Conservation (phyloP, 1,140 invertebrate species). For the Cherax quadricarinatus region DNA sequence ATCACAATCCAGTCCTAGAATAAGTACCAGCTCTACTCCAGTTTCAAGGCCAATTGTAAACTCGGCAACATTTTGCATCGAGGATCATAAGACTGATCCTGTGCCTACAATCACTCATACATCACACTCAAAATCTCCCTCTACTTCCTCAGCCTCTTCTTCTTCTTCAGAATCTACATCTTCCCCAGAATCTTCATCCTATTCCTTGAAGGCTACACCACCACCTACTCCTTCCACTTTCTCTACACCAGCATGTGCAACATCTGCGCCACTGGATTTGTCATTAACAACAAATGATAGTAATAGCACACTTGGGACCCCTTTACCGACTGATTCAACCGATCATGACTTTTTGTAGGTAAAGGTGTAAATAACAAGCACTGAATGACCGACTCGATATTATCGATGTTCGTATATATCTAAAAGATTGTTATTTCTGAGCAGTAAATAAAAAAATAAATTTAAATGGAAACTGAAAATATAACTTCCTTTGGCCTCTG, state of each 20-base stretch:
- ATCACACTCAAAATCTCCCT: conserved; percentile 41
- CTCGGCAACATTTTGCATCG: conserved; percentile 60
- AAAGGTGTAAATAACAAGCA: neutral
- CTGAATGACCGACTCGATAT: neutral
- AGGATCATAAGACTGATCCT: conserved; percentile 32
- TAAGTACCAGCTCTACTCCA: conserved; percentile 26
- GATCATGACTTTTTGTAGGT: conserved; percentile 43
- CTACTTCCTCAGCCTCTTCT: conserved; percentile 52
- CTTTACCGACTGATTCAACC: conserved; percentile 47
- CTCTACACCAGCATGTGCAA: conserved; percentile 52
- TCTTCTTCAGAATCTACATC: conserved; percentile 12
- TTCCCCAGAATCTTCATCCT: conserved; percentile 42
- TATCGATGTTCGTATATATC: neutral
- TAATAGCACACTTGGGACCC: conserved; percentile 55
- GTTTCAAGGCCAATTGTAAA: conserved; percentile 54
- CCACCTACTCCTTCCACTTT: conserved; percentile 62
- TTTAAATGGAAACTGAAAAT: neutral
- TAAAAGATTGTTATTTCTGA: neutral
- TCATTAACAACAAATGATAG: conserved; percentile 54
- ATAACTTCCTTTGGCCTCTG: neutral
- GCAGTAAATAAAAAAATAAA: neutral
- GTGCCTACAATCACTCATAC: conserved; percentile 14
- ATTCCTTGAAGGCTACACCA: conserved; percentile 51
- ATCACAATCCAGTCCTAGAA: conserved; percentile 18
- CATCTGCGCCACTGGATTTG: conserved; percentile 44